Evolutionary conservation across 2,113 vertebrate species (phyloP), one percentile per base, ranked within the genome.

Genomic region (Neomonachus schauinslandi): DNA sequence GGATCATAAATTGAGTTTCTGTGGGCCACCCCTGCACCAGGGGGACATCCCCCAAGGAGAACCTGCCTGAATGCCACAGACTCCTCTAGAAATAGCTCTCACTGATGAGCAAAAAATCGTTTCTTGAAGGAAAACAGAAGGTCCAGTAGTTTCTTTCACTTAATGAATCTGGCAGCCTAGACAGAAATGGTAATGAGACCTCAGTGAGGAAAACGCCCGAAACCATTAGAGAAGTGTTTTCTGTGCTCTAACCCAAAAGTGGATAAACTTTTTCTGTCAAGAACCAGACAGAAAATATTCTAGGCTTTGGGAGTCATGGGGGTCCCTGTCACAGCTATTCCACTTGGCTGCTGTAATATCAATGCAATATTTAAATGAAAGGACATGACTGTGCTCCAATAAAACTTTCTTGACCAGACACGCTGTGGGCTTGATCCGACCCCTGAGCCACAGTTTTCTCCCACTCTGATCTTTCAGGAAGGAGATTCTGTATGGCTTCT

Each of bases 51-150:
- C 24, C 7, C 5, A 49, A 24, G 69, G 31, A 71, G 72, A 67
- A 65, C 16, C 84, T 90, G 92, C 89, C 67, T 24, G 42, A 63
- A 63, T 1, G 61, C 21, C 6, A 3, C 9, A 49, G 42, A 28
- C 92, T 93, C 79, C 36, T 51, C 65, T 46, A 72, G 92, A 16
- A 86, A 26, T 91, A 3, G 76, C 22, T 65, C 57, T 55, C 33
- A 49, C 12, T 33, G 46, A 28, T 59, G 55, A 92, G 63, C 28
- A 79, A 49, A 72, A 89, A 83, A 89, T 42, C 7, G 2, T 49
- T 96, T 72, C 36, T 61, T 57, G 42, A 82, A 93, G 61, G 13
- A 83, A 79, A 59, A 49, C 46, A 81, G 71, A 92, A 95, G 80
- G 77, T 26, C n/a, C 16, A 77, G 87, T 49, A 76, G 21, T 16